These are phyloP conservation scores for Grammomys dolichurus DNA, from an alignment of 2,113 vertebrate genomes.

Conservation along the genomic window DNA sequence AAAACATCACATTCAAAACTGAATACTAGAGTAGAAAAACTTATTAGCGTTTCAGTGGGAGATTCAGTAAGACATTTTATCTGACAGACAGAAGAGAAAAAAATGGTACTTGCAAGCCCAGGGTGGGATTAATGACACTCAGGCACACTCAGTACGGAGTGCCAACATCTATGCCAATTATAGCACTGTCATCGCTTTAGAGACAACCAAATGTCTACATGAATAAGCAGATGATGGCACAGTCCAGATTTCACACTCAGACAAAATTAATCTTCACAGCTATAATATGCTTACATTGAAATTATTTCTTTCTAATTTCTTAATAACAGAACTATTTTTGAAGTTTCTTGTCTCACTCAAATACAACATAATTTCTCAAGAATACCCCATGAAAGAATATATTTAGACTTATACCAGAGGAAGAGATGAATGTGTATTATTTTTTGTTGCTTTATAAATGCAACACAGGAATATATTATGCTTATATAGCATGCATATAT, in stretches of 20 bases:
- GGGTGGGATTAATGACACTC: slow-evolving; percentile 43
- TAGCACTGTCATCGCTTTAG: not conserved
- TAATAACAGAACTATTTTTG: not conserved
- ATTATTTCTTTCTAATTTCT: not conserved
- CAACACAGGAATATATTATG: not conserved
- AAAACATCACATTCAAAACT: slow-evolving; percentile 1
- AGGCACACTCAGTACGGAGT: not conserved
- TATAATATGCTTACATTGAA: not conserved
- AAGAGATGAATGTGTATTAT: not conserved
- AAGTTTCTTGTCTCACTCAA: not conserved
- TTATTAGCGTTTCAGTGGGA: not conserved
- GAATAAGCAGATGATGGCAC: not conserved
- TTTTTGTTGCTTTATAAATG: slow-evolving; percentile 28
- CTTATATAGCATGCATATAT: not conserved
- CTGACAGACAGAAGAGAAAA: not conserved
- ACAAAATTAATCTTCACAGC: not conserved
- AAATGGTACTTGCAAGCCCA: not conserved
- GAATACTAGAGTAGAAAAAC: not conserved
- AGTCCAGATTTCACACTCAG: not conserved
- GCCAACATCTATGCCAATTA: slow-evolving; percentile 28
- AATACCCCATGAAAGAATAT: not conserved
- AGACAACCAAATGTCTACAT: not conserved
- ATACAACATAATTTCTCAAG: not conserved
- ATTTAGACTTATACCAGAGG: not conserved
- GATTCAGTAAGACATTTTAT: slow-evolving; percentile 50